These are phyloP conservation scores for Lordiphosa fenestrarum DNA, from an alignment of 2,888 invertebrate genomes.

Conservation along the genomic window DNA sequence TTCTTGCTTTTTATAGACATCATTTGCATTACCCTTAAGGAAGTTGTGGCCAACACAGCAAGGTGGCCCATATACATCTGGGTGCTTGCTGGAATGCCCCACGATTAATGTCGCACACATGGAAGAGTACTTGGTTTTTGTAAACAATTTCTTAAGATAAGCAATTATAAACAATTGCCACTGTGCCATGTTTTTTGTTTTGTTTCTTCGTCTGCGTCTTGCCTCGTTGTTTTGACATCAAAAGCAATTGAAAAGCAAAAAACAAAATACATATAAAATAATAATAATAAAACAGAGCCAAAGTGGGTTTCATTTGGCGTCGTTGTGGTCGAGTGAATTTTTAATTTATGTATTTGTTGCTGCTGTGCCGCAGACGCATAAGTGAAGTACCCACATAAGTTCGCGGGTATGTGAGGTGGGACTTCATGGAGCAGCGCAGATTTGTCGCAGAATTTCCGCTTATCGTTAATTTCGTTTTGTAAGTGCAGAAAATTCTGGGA, in stretches of 20 bases:
- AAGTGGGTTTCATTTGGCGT: slow-evolving; percentile 51
- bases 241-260: slow-evolving; percentile 56
- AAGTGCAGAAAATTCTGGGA: too few species aligned
- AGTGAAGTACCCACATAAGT: slow-evolving; percentile 1
- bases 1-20: slow-evolving; percentile 32
- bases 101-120: slow-evolving; percentile 20
- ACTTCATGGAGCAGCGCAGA: not conserved
- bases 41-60: slow-evolving; percentile 21
- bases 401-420: too few species aligned
- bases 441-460: slow-evolving; percentile 34
- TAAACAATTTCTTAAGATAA: slow-evolving; percentile 49
- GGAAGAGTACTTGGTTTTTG: slow-evolving; percentile 2
- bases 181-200: slow-evolving; percentile 20
- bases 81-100: slow-evolving; percentile 26
- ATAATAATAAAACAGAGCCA: slow-evolving; percentile 22
- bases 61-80: slow-evolving; percentile 13
- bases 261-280: slow-evolving; percentile 18
- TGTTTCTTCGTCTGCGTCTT: not conserved
- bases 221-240: slow-evolving; percentile 52
- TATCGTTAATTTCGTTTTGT: slow-evolving; percentile 20
- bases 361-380: slow-evolving; percentile 4
- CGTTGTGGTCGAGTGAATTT: slow-evolving; percentile 64
- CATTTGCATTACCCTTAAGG: slow-evolving; percentile 39
- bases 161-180: slow-evolving; percentile 60
- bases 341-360: slow-evolving; percentile 58